Conservation (phyloP, 2,888 invertebrate genomes). For the Ellobium chinense region DNA sequence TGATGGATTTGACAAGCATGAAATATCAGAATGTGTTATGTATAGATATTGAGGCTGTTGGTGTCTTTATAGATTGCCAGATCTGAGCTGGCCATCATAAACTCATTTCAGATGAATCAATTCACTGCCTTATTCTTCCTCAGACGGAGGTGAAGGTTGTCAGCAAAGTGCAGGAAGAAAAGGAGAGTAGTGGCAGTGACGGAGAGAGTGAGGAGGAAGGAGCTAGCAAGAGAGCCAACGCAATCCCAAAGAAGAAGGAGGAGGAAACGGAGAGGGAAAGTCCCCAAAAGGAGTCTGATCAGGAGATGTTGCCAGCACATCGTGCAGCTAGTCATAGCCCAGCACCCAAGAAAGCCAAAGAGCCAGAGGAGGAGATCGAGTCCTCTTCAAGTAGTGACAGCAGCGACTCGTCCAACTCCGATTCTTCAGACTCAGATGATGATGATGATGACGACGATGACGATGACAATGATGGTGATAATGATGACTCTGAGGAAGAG, state of each 20-base stretch:
- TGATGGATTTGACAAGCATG: too few species aligned
- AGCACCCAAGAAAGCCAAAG: constrained; percentile 37
- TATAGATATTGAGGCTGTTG: too few species aligned
- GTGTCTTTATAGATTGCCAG: too few species aligned
- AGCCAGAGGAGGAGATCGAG: constrained; percentile 40
- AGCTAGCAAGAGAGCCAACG: constrained; percentile 11
- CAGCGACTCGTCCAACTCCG: constrained; percentile 43
- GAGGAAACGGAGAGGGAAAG: constrained; percentile 19
- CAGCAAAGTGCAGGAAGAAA: constrained; percentile 11
- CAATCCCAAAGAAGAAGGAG: constrained; percentile 27
- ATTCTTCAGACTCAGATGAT: constrained; percentile 39
- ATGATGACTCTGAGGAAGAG: constrained; percentile 49
- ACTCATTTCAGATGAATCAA: too few species aligned
- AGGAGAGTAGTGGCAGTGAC: constrained; percentile 21
- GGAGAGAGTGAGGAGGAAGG: constrained; percentile 32
- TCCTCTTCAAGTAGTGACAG: constrained; percentile 46
- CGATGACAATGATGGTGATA: constrained; percentile 51
- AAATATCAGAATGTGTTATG: too few species aligned
- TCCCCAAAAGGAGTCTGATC: constrained; percentile 6
- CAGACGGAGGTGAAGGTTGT: constrained; percentile 5
- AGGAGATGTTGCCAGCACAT: constrained; percentile 14
- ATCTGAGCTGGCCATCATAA: too few species aligned
- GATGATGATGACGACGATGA: constrained; percentile 45
- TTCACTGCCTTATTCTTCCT: too few species aligned
- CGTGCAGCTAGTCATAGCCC: neutral